Evolutionary conservation across 2,113 vertebrate species (phyloP), one percentile per base, ranked within the genome.

Genomic region (Pholis gunnellus): DNA sequence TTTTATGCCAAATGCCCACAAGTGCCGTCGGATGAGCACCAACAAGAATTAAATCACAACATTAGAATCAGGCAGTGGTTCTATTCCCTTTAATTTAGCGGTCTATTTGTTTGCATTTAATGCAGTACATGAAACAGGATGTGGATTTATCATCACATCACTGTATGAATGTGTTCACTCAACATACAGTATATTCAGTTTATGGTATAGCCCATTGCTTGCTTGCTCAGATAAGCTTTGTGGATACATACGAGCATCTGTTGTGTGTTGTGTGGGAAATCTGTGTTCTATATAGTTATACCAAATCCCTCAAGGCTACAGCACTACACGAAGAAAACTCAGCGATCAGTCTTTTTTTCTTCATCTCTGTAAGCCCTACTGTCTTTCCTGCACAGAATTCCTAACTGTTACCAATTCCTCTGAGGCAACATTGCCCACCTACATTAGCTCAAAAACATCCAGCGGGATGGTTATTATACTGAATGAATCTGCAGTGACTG

Each of bases 231-330:
- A 80, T 57, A 52, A 52, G 75, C 65, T 56, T 65, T 34, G 11
- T 48, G 31, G 22, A 73, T 22, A 79, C 36, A 81, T 74, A 13
- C 6, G 56, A 87, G 75, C 75, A 5, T 84, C 78, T 87, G 75
- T 38, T 72, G 48, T 61, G 17, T 57, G 54, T 57, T 22, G 50
- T 52, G 50, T 17, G 44, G 17, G 4, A 77, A 89, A 82, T 78
- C 75, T 83, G 69, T 83, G 69, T 71, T 68, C 17, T 10, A 38
- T 31, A 66, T 27, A 67, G 46, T 81, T 64, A 50, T 44, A 79
- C 1, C 20, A 82, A 75, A 77, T 80, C 87, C 36, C 14, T 64
- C 1, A 8, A 54, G 0, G 31, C 56, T 42, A 29, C 57, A 48
- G 44, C 2, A 15, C 46, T 59, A 34, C 34, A 69, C 52, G 54